Evolutionary conservation across 2,797 vertebrate genomes (phyloP), one percentile per base, ranked within the genome.

Genomic region (Pangasius mekongensis): DNA sequence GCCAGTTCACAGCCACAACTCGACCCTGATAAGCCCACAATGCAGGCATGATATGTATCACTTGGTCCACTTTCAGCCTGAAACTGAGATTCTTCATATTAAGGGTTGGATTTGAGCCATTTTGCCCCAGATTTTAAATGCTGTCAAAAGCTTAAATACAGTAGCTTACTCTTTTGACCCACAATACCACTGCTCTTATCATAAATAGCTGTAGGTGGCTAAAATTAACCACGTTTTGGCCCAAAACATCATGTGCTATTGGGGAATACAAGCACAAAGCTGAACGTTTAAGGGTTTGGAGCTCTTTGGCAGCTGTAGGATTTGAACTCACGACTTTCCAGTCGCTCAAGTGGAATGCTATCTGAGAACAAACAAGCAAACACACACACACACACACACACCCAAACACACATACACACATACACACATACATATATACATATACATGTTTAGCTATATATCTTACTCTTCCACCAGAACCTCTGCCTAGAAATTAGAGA

Each of bases 61-160:
- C 80, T 64, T n/a, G 60, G 43, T 18, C 9, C 1, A 27, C 11
- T 13, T 60, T 14, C 22, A 39, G 10, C 18, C 54, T 39, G 33
- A 81, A 81, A 82, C 36, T 60, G 24, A 58, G 9, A 39, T 82
- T 10, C 10, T 27, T 24, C 6, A 14, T 58, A 56, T 36, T 36
- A 30, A 58, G 3, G 33, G 33, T 24, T 47, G 30, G 11, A 60
- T 81, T 81, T 36, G 20, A 66, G 36, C 58, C 14, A 47, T 83
- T 18, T n/a, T 9, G 14, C 13, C 1, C 18, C 22, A 62, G 36
- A 18, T 83, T 47, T 24, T 43, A 47, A 64, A 47, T 83, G 27
- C 13, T 83, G 7, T 83, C 14, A 64, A 64, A 64, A 83, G 22
- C 56, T 60, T 82, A 24, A 66, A n/a, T 83, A n/a, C 80, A 64